phyloP scores from a whole-genome alignment of 2,888 invertebrate genomes.

The Mechanitis mazaeus region DNA sequence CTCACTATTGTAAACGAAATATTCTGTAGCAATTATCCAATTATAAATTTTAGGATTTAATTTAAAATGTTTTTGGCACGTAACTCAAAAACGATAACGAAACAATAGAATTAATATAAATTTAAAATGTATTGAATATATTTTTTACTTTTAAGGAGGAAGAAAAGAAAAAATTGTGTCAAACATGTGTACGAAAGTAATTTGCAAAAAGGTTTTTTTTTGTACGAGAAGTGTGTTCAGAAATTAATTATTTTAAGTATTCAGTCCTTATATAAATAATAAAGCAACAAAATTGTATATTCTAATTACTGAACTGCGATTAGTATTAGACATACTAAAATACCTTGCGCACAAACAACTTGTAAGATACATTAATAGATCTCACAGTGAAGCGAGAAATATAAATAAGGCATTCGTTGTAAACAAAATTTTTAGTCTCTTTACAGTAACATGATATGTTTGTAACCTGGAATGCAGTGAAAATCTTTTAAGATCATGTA shows the following conservation, averaged over 20 bases:
- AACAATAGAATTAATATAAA: no score
- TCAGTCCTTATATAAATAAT: background rate
- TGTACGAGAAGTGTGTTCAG: no score
- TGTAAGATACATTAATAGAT: conserved; percentile 28
- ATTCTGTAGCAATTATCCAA: background rate
- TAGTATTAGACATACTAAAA: conserved; percentile 26
- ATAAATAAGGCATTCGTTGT: conserved; percentile 27
- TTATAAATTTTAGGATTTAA: no score
- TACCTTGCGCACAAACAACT: conserved; percentile 27
- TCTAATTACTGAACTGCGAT: conserved; percentile 18
- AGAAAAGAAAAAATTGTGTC: no score
- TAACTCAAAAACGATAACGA: no score
- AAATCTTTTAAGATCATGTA: background rate
- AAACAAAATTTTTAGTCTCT: conserved; percentile 18
- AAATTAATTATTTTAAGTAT: no score
- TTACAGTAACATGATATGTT: background rate
- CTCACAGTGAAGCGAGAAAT: conserved; percentile 15
- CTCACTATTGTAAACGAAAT: background rate
- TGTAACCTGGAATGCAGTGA: background rate
- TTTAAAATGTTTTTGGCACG: no score
- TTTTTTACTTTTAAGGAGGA: no score
- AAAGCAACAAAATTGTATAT: conserved; percentile 8
- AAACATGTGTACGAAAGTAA: no score
- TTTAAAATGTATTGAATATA: no score
- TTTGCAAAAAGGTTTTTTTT: no score